Evolutionary conservation across 2,888 invertebrate species (phyloP), one percentile per base, ranked within the genome.

Genomic region (Tetragnatha montana): DNA sequence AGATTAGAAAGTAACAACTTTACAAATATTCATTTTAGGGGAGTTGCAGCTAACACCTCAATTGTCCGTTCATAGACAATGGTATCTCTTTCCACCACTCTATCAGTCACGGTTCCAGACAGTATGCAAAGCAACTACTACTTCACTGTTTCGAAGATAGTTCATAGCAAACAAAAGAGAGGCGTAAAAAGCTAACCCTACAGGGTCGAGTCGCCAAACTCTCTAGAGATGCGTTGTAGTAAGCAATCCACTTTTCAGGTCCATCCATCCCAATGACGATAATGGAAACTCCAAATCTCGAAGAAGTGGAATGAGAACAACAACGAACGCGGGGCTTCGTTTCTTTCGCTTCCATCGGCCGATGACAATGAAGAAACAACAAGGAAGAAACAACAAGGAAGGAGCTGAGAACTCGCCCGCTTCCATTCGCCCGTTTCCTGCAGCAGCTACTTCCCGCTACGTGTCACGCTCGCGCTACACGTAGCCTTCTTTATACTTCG

Each of bases 241-340:
- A 21, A 81, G 47, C 73, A 81, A 81, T 89, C 60, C 80, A 80
- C 70, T 89, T 84, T 17, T 81, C 73, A 19, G 47, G 50, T 22
- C 69, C 69, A 75, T 84, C 17, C 74, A 60, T 80, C 88, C 69
- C 75, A 81, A 80, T 84, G 84, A 80, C 80, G 79, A 81, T 89
- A 89, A 84, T 89, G 88, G 88, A 88, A 83, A 80, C 83, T 51
- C 51, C 81, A 68, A 22, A 78, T 47, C 21, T 49, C 51, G 51
- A 73, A 50, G 51, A 73, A 50, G 69, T 50, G 22, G 19, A 50
- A 85, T 75, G 22, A n/a, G n/a, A n/a, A n/a, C n/a, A n/a, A n/a
- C n/a, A n/a, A n/a, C n/a, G n/a, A 47, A 70, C 49, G 49, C 70
- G 10, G 22, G 83, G 51, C 69, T 49, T 21, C 35, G 74, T 83